phyloP scores from a whole-genome alignment of 2,797 vertebrate species.

The Manis javanica region DNA sequence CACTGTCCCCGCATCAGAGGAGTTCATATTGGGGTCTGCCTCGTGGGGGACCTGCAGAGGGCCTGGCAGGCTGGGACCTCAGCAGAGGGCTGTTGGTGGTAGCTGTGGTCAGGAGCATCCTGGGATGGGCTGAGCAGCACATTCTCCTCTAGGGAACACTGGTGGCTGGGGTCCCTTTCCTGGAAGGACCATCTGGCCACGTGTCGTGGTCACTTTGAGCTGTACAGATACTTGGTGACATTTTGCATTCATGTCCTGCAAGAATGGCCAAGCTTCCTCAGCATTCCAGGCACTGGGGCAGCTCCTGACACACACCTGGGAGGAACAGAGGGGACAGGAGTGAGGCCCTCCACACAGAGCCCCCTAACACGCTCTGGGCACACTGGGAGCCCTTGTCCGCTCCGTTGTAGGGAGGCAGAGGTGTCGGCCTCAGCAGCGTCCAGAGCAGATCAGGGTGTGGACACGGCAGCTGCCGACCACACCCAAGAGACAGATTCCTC shows the following conservation, averaged over 20 bases:
- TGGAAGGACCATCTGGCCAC: too few species aligned
- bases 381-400: background rate
- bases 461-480: rapidly evolving
- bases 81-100: rapidly evolving
- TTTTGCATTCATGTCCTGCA: background rate
- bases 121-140: rapidly evolving
- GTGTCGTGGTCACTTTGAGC: rapidly evolving
- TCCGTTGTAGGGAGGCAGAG: background rate
- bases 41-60: rapidly evolving
- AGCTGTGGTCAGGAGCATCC: rapidly evolving
- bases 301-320: background rate
- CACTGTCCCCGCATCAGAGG: rapidly evolving
- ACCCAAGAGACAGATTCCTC: rapidly evolving
- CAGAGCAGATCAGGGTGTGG: background rate
- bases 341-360: background rate
- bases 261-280: rapidly evolving
- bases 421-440: background rate
- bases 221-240: rapidly evolving
- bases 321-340: background rate
- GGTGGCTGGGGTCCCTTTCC: rapidly evolving
- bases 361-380: rapidly evolving
- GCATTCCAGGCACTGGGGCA: background rate
- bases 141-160: rapidly evolving
- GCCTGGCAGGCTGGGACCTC: rapidly evolving
- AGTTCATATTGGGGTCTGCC: rapidly evolving